phyloP scores from a whole-genome alignment of 2,888 invertebrate species.

The Melinaea menophilus region DNA sequence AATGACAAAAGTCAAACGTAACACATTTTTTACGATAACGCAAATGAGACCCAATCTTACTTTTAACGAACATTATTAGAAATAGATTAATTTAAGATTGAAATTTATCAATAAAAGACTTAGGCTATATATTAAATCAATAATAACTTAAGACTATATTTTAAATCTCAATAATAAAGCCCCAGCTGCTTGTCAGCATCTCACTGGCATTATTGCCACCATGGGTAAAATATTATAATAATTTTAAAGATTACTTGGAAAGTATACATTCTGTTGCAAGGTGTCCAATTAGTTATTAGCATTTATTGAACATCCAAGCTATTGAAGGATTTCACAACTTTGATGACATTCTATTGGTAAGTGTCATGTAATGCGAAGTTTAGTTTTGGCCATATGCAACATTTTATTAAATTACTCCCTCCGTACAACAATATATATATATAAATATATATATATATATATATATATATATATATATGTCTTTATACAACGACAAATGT shows the following conservation, averaged over 20 bases:
- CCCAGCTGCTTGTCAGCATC: constrained; percentile 63
- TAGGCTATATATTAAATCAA: no score
- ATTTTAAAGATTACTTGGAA: not conserved
- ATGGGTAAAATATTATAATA: constrained; percentile 57
- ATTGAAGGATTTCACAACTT: constrained; percentile 56
- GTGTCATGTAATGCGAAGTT: constrained; percentile 22
- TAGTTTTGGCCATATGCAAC: constrained; percentile 5
- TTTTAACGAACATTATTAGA: no score
- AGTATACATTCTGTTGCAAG: not conserved
- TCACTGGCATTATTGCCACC: constrained; percentile 76
- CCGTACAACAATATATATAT: no score
- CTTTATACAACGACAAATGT: not conserved
- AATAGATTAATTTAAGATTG: no score
- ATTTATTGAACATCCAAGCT: constrained; percentile 50
- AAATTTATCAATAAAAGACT: no score
- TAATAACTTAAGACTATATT: constrained; percentile 68
- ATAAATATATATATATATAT: no score
- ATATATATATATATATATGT: no score
- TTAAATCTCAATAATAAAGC: constrained; percentile 68
- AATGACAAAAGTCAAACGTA: no score
- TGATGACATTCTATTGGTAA: constrained; percentile 57
- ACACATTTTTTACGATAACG: no score
- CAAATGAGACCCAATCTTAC: no score
- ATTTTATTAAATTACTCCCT: no score
- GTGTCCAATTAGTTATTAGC: no score